phyloP scores from a whole-genome alignment of 2,888 invertebrate genomes.

The Pterobdella sp. region DNA sequence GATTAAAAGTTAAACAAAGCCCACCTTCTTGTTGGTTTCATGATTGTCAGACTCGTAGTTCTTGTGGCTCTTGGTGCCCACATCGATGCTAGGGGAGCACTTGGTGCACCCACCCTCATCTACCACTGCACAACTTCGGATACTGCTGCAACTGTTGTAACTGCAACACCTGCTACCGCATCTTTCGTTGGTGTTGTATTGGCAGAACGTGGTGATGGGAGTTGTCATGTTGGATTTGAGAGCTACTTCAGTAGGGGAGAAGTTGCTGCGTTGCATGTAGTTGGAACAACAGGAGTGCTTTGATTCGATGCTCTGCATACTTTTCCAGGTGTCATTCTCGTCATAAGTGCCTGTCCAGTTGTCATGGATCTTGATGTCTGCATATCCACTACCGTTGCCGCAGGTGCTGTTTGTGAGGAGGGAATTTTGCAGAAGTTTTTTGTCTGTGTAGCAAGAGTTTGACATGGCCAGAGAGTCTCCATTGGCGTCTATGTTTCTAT shows the following conservation, averaged over 20 bases:
- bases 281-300: conserved; percentile 9
- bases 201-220: neutral
- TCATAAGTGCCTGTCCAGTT: conserved; percentile 7
- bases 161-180: conserved; percentile 3
- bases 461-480: neutral
- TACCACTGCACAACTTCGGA: conserved; percentile 12
- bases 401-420: neutral
- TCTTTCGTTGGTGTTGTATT: neutral
- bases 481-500: neutral
- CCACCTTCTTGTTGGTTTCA: neutral
- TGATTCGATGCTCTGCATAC: conserved; percentile 17
- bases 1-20: no score
- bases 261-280: neutral
- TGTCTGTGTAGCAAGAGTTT: conserved; percentile 19
- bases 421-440: neutral
- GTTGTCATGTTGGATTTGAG: neutral
- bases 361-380: neutral
- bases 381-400: neutral
- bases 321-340: conserved; percentile 18
- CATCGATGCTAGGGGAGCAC: neutral
- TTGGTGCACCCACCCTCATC: neutral
- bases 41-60: conserved; percentile 5
- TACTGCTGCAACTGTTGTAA: conserved; percentile 17
- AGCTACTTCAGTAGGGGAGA: neutral
- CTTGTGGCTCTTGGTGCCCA: neutral